Base-by-base conservation (phyloP, 2,113 vertebrate genomes). In the Vulpes vulpes region DNA sequence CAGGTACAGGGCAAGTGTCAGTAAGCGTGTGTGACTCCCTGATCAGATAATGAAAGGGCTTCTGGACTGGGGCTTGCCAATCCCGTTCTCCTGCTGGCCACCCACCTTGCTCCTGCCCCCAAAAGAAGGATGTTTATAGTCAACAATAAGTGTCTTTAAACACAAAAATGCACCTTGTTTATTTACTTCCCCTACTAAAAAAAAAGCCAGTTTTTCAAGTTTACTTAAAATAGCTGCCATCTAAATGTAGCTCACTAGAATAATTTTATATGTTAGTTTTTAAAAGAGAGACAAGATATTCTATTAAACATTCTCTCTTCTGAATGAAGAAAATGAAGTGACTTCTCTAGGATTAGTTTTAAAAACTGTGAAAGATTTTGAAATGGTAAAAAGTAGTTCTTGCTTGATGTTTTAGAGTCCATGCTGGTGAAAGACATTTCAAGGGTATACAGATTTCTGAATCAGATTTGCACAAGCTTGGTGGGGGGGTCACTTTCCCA, bases 21-120 rank as follows among this genome's bases (percentile, higher is more conserved):
- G 22, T 8, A 11, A 74, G 27, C 3, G 0, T 12, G 11, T 73
- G 35, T 51, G 30, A 73, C 17, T 10, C 59, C 62, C 9, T 65
- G 35, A 14, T 23, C 0, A 0, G 27, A 55, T 8, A 7, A 62
- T 17, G 10, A 1, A 11, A 11, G 53, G 43, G 51, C 19, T 32
- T 97, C 76, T 15, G 17, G 59, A 10, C 30, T 25, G 14, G 1
- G 1, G 14, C 35, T 30, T 30, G 8, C 6, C 51, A 23, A 2
- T 11, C 38, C 8, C 25, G 4, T 30, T 32, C 30, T 59, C 51
- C 10, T 57, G 35, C 3, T 55, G 62, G 51, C 25, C 55, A 35
- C 16, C 8, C 32, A 6, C 1, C 23, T 43, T 2, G 11, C 35
- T 53, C 53, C 23, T 92, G 60, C 5, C 17, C 62, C n/a, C 25